Percentiles rank a stretch among this genome's conserved stretches.
These are phyloP conservation scores for Heteractis magnifica DNA, from an alignment of 92 coral and sea anemone genomes.

Conservation along the genomic window DNA sequence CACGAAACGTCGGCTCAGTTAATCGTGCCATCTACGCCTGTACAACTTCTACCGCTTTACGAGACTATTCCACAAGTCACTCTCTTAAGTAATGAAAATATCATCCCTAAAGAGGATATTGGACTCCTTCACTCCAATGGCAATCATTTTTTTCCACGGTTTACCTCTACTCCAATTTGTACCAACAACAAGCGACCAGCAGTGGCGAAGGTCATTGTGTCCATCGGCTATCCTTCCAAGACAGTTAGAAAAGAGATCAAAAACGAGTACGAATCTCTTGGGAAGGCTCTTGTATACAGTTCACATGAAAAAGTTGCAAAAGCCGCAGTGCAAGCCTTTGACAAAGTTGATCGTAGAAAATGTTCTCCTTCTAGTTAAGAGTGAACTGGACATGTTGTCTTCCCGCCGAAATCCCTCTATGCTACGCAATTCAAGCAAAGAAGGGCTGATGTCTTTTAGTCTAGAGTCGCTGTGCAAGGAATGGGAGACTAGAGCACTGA, in stretches of 20 bases:
- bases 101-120: neutral
- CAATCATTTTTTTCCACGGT: neutral
- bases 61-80: neutral
- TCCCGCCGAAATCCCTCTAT: conserved; percentile 18
- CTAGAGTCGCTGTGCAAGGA: conserved; percentile 23
- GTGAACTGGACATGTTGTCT: conserved; percentile 7
- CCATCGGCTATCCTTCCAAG: conserved; percentile 47
- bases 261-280: conserved; percentile 32
- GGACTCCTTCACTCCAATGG: neutral
- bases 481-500: conserved; percentile 36
- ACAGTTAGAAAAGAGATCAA: conserved; percentile 39
- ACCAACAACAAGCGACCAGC: neutral
- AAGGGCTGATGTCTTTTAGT: conserved; percentile 12
- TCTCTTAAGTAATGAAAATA: too few species aligned
- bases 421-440: conserved; percentile 9
- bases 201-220: neutral
- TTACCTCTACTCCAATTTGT: neutral
- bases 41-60: neutral
- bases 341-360: neutral
- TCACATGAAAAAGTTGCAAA: conserved; percentile 43
- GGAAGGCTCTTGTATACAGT: conserved; percentile 41
- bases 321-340: conserved; percentile 38
- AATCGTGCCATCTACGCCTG: neutral
- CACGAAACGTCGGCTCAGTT: neutral
- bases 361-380: neutral